Evolutionary conservation across 2,797 vertebrate species (phyloP).

Genomic region (Gobio occitaniae): DNA sequence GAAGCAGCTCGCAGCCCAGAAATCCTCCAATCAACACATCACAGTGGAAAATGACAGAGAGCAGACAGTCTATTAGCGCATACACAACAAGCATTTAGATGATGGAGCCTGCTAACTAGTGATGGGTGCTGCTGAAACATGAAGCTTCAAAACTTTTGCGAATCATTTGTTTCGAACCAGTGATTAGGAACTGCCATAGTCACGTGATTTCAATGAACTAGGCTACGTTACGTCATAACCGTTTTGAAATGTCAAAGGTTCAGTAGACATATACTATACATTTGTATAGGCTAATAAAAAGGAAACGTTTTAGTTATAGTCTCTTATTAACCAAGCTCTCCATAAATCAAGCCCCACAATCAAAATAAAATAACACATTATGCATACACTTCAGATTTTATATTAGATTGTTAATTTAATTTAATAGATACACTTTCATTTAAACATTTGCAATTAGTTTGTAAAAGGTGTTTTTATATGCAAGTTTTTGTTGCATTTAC

Average conservation of each 20-base stretch:
- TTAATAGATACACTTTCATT: no score
- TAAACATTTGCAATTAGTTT: no score
- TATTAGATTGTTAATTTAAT: no score
- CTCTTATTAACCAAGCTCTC: no score
- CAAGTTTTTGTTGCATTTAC: no score
- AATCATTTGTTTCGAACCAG: no score
- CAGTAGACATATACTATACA: neutral
- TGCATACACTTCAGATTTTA: no score
- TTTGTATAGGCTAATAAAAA: neutral
- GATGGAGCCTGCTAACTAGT: neutral
- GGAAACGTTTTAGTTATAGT: neutral
- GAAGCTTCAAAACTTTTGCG: neutral
- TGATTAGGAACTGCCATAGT: no score
- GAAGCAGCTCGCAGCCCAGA: conserved; percentile 42
- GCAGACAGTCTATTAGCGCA: neutral
- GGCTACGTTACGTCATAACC: no score
- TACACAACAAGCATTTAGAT: neutral
- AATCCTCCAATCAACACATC: conserved; percentile 27
- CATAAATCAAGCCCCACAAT: no score
- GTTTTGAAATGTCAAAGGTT: neutral
- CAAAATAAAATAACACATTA: no score
- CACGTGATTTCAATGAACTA: neutral
- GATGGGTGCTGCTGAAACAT: neutral
- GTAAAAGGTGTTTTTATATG: no score
- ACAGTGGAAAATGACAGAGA: conserved; percentile 11